Base-by-base conservation (phyloP, 2,113 vertebrate genomes). In the Aix galericulata region DNA sequence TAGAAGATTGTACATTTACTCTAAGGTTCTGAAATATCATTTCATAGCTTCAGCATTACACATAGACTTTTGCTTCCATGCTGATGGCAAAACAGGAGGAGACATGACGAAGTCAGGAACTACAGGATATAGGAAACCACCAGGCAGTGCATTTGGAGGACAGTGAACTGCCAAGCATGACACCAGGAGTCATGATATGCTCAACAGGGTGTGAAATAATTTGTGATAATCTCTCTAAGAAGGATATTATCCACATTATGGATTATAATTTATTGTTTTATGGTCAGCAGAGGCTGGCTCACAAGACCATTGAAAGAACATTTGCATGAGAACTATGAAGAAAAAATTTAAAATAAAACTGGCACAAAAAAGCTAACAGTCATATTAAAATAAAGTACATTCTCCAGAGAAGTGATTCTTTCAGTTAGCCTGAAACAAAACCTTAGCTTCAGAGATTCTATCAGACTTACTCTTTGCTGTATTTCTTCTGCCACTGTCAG, bases 141-240 rank as follows among this genome's bases (percentile, higher is more conserved):
- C 69, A 86, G 66, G 69, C 75, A 60, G 40, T 68, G 26, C 73
- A 63, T 84, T 95, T 92, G 69, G 56, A 86, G 74, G 48, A 68
- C 0, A 2, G n/a, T 71, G 79, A 95, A 91, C 75, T 85, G 84
- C 64, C 84, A 97, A 94, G 68, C 42, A 86, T 73, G 76, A 74
- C 63, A 73, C 31, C 55, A 89, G 66, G 72, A 88, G 42, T 82
- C 79, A 80, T 81, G 86, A 80, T 80, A 77, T 42, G 71, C 85
- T 94, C 94, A 95, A 91, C 53, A 92, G 89, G 94, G 73, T 92
- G 71, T 68, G 94, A 95, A 92, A 63, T 74, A 88, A 68, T 95
- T 75, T 6, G 20, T 73, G 66, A 71, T 86, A 71, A 78, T 92
- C 68, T 95, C 83, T 71, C 62, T 67, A 75, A 67, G 60, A 95